Evolutionary conservation across 2,113 vertebrate genomes (phyloP).

Genomic region (Ochotona curzoniae): DNA sequence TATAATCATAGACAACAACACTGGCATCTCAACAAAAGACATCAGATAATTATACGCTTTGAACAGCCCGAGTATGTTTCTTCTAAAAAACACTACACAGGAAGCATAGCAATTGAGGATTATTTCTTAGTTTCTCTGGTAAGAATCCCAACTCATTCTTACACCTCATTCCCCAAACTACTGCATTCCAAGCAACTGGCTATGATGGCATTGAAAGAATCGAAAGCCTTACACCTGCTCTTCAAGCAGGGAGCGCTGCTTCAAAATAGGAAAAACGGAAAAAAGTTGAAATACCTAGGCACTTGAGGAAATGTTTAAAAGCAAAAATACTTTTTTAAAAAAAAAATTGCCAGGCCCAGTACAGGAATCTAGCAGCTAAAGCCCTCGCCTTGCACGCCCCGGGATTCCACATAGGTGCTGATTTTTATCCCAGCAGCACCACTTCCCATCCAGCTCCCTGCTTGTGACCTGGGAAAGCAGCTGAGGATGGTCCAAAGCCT

Average conservation of each 20-base stretch:
- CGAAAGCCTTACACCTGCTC: neutral
- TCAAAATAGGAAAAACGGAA: neutral
- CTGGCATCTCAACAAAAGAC: neutral
- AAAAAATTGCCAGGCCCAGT: no score
- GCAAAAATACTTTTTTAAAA: neutral
- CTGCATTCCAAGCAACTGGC: neutral
- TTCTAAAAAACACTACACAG: neutral
- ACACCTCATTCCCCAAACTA: neutral
- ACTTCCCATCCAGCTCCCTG: no score
- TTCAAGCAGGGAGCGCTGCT: neutral
- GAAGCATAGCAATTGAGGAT: neutral
- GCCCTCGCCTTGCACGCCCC: no score
- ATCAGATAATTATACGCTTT: neutral
- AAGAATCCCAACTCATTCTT: neutral
- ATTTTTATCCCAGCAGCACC: no score
- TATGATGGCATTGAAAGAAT: rapidly evolving
- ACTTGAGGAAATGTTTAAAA: neutral
- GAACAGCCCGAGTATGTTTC: neutral
- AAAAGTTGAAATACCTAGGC: neutral
- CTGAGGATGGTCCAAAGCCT: no score
- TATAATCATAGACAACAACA: neutral
- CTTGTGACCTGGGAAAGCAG: no score
- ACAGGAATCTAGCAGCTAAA: no score
- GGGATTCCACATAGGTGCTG: no score
- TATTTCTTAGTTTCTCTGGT: neutral